phyloP scores from a whole-genome alignment of 2,888 invertebrate species.

The Itoplectis maculator region DNA sequence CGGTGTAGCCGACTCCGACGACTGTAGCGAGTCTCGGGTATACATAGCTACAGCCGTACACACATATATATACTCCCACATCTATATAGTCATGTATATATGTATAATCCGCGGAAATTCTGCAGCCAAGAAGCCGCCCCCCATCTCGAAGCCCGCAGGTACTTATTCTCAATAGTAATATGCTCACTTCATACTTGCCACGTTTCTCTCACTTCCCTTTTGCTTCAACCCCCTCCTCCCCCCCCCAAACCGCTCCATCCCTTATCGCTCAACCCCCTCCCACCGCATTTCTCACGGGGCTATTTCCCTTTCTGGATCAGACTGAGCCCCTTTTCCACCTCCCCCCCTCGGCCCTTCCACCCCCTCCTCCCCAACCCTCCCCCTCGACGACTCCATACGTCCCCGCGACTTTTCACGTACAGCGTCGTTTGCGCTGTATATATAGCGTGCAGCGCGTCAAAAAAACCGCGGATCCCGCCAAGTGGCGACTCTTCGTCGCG shows the following conservation, averaged over 20 bases:
- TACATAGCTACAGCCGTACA: slow-evolving; percentile 2
- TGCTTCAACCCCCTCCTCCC: neutral
- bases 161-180: slow-evolving; percentile 85
- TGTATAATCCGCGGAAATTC: too few relatives aligned
- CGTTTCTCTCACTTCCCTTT: slow-evolving; percentile 69
- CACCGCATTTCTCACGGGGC: slow-evolving; percentile 41
- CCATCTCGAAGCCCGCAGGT: slow-evolving; percentile 84
- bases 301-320: slow-evolving; percentile 59
- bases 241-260: too few relatives aligned
- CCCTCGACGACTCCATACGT: neutral
- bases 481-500: slow-evolving; percentile 70
- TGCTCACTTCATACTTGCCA: slow-evolving; percentile 84
- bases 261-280: too few relatives aligned
- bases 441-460: slow-evolving; percentile 1
- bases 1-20: slow-evolving; percentile 22
- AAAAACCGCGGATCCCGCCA: slow-evolving; percentile 72
- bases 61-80: too few relatives aligned
- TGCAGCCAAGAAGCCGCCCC: slow-evolving; percentile 60
- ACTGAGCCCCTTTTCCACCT: slow-evolving; percentile 40
- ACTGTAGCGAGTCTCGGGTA: slow-evolving; percentile 5
- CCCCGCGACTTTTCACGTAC: slow-evolving; percentile 1
- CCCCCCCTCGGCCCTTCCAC: slow-evolving; percentile 27
- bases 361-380: too few relatives aligned
- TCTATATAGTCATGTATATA: too few relatives aligned
- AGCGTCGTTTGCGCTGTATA: neutral